phyloP scores from a whole-genome alignment of 2,113 vertebrate genomes.

The Pyxicephalus adspersus region DNA sequence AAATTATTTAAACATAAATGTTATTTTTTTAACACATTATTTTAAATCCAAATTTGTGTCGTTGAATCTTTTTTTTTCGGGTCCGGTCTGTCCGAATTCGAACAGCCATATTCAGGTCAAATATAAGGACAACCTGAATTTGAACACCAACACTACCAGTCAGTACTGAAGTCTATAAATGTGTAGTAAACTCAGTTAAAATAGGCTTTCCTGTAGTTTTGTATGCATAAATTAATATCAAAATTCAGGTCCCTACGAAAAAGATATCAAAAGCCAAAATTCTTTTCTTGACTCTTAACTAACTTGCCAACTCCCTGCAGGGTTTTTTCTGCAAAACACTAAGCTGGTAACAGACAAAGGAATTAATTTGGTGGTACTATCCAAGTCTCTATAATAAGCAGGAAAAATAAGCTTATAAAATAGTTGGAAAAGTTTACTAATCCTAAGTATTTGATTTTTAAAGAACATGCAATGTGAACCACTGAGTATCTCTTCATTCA shows the following conservation, averaged over 20 bases:
- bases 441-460: conserved; percentile 20
- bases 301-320: neutral
- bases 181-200: no score
- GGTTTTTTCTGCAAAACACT: neutral
- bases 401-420: conserved; percentile 9
- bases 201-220: no score
- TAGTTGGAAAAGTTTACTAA: neutral
- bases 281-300: neutral
- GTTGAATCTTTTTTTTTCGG: no score
- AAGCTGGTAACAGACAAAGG: conserved; percentile 8
- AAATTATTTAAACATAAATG: no score
- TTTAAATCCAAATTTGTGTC: no score
- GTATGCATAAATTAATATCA: neutral
- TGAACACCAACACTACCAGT: no score
- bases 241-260: neutral
- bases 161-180: no score
- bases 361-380: neutral
- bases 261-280: neutral
- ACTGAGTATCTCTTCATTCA: conserved; percentile 24
- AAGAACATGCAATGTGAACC: conserved; percentile 19
- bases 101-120: no score
- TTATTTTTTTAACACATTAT: no score
- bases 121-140: no score
- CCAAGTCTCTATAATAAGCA: neutral
- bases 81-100: no score